phyloP scores from a whole-genome alignment of 2,797 vertebrate genomes.

The Otolemur crassicaudatus region DNA sequence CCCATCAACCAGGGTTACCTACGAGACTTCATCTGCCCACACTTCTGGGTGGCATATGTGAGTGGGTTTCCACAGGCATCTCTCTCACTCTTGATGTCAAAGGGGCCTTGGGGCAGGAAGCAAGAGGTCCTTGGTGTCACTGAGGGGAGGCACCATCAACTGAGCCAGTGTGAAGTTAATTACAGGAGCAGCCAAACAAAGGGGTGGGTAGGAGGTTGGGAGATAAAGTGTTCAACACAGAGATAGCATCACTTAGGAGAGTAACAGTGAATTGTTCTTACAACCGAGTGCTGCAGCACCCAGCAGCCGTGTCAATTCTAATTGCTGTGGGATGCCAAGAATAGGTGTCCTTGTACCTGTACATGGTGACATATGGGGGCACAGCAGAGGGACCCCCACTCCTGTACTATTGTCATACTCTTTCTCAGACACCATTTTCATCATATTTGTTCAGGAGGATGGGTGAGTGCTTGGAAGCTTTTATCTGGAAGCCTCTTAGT shows the following conservation, averaged over 20 bases:
- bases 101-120: background rate
- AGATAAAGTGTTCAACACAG: background rate
- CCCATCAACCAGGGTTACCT: background rate
- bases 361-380: no score
- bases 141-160: background rate
- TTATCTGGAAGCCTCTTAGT: background rate
- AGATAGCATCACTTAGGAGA: background rate
- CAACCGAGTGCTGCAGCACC: background rate
- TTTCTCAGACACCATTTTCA: constrained; percentile 9
- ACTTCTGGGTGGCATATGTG: background rate
- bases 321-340: background rate
- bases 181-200: background rate
- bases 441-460: background rate
- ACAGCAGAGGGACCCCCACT: background rate
- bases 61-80: background rate
- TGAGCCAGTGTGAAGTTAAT: background rate
- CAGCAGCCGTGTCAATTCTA: background rate
- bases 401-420: background rate
- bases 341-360: background rate
- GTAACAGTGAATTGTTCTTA: background rate
- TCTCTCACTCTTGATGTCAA: background rate
- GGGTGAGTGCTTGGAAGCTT: background rate
- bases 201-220: background rate
- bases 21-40: background rate
- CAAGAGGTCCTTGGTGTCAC: background rate